These are phyloP conservation scores for Lithobates sylvaticus DNA, from an alignment of 2,797 vertebrate species.

Conservation along the genomic window DNA sequence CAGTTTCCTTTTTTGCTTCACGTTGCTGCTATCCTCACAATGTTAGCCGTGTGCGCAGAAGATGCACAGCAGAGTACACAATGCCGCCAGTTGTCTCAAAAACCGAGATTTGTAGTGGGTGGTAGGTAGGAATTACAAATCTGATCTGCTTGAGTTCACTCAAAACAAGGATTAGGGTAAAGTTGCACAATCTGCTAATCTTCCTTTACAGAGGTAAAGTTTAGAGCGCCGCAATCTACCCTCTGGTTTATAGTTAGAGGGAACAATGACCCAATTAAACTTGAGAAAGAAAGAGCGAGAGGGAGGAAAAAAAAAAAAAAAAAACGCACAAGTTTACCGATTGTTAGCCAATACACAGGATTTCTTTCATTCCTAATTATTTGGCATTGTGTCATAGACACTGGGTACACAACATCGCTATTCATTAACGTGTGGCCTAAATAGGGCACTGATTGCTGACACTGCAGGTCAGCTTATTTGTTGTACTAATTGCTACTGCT, in stretches of 20 bases:
- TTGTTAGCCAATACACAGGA: constrained; percentile 78
- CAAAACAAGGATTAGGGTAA: constrained; percentile 92
- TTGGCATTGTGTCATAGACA: constrained; percentile 70
- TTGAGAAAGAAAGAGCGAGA: constrained; percentile 62
- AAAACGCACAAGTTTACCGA: constrained; percentile 73
- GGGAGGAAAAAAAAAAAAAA: constrained; percentile 21
- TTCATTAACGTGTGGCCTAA: constrained; percentile 74
- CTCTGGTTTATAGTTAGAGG: constrained; percentile 75
- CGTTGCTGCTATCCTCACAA: constrained; percentile 69
- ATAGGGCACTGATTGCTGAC: constrained; percentile 71
- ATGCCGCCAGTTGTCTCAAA: constrained; percentile 76
- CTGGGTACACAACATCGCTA: constrained; percentile 74
- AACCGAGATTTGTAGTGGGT: constrained; percentile 79
- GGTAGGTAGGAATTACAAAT: constrained; percentile 89
- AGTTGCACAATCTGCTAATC: constrained; percentile 88
- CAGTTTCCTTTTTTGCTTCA: constrained; percentile 68
- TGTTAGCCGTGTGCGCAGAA: constrained; percentile 73
- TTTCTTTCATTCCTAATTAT: constrained; percentile 80
- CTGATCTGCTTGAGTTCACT: constrained; percentile 90
- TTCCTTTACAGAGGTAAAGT: constrained; percentile 82
- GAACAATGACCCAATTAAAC: constrained; percentile 85
- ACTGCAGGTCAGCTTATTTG: constrained; percentile 12
- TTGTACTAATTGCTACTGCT: constrained; percentile 7
- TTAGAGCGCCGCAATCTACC: constrained; percentile 73
- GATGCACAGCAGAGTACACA: constrained; percentile 72